Evolutionary conservation across 2,113 vertebrate genomes (phyloP).

Genomic region (Podiceps cristatus): DNA sequence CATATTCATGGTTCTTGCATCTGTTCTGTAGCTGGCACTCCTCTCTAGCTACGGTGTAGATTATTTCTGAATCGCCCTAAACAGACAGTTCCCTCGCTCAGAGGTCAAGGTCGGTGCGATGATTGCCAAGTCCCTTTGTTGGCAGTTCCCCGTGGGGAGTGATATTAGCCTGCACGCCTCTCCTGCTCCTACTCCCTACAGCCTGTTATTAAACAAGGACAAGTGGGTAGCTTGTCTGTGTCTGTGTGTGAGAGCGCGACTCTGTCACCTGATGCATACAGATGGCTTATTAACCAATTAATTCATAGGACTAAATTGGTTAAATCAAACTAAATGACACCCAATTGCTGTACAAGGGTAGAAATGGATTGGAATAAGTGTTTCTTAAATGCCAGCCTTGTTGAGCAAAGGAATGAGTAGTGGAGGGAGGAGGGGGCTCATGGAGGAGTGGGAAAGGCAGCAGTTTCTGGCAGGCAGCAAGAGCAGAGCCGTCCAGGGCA

Average conservation of each 20-base stretch:
- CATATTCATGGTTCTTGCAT: rapidly evolving
- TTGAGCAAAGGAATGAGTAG: slow-evolving; percentile 36
- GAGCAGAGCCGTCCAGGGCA: neutral
- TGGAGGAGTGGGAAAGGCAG: neutral
- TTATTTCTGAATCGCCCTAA: slow-evolving; percentile 60
- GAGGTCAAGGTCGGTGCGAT: slow-evolving; percentile 66
- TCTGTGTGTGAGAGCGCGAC: slow-evolving; percentile 18
- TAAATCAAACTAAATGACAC: slow-evolving; percentile 77
- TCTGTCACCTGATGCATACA: slow-evolving; percentile 72
- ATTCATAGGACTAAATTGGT: slow-evolving; percentile 74
- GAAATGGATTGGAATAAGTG: slow-evolving; percentile 73
- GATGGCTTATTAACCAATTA: slow-evolving; percentile 79
- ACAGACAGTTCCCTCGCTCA: slow-evolving; percentile 37
- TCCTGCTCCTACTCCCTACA: neutral
- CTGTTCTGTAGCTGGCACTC: neutral
- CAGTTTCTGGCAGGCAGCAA: neutral
- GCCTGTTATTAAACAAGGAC: slow-evolving; percentile 67
- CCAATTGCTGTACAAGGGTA: slow-evolving; percentile 69
- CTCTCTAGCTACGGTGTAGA: neutral
- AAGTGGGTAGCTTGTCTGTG: slow-evolving; percentile 54
- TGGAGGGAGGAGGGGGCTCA: neutral
- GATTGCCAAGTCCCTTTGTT: neutral
- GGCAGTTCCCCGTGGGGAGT: neutral
- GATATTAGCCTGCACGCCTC: neutral
- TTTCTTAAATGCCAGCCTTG: slow-evolving; percentile 72